Base-by-base conservation (phyloP, 2,113 vertebrate species). In the Rhipidura dahli region DNA sequence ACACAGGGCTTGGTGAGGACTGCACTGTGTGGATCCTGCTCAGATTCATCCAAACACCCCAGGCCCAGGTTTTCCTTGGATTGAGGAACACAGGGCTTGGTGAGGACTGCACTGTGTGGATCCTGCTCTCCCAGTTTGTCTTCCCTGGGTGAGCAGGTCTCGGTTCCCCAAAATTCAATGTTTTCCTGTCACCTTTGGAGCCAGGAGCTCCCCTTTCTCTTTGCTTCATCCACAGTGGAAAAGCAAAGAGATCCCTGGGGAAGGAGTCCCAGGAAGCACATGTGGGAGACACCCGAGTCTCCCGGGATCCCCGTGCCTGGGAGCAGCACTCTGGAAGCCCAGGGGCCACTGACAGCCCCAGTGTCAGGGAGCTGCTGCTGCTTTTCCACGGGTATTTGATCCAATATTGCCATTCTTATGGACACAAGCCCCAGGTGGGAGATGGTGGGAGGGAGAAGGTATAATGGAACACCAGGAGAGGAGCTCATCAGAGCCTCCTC, bases 71-170 rank as follows among this genome's bases (percentile, higher is more conserved):
- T 57, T 39, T 44, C 60, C 60, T 10, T 11, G 30, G 21, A 57
- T 49, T 35, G 2, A 24, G 17, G 49, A n/a, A 11, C 5, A 14
- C 1, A 2, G 56, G 19, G 27, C 22, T 14, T 7, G 9, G 10
- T 0, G 1, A 14, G 39, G 24, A 8, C 7, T 7, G 7, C n/a
- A 2, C 13, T 0, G 3, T 15, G 47, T 1, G 10, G 26, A 13
- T 53, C 37, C 5, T 0, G 2, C 33, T 56, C 66, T 71, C 82
- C 57, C 82, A 26, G 12, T 18, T 8, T 6, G 22, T 13, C 2
- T 35, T 35, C 27, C 56, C 12, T 1, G 35, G 15, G 8, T 11
- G 20, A 51, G 6, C 0, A 0, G 23, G 18, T 33, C 39, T 60
- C 0, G 0, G 12, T 53, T 8, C 42, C 45, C 61, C 39, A 4